Evolutionary conservation across 2,113 vertebrate genomes (phyloP), one percentile per base, ranked within the genome.

Genomic region (Numida meleagris): DNA sequence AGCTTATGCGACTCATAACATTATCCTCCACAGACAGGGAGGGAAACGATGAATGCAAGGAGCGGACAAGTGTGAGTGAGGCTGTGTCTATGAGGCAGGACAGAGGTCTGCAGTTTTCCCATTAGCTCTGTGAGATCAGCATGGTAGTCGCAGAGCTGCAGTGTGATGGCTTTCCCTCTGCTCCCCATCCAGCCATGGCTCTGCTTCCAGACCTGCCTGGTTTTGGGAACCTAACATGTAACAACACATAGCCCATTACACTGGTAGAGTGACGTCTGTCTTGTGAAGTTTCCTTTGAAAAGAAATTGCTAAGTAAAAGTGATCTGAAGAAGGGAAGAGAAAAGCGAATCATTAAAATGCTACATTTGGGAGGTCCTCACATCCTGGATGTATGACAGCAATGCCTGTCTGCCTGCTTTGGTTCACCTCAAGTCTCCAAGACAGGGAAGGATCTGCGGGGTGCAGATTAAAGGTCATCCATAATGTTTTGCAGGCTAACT

Each of bases 101-200:
- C 63, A 85, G 79, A 34, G 43, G 20, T 16, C 53, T 50, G 4
- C 3, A 5, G 8, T 63, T 73, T 85, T 61, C 40, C 51, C 55
- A 0, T 46, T 9, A 82, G 25, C 40, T 25, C 25, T 57, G 53
- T 65, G n/a, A 67, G 45, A 78, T 63, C 4, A 84, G 14, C 45
- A 31, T 0, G 4, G 27, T 31, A 4, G 24, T 20, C 63, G 45
- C 16, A 55, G 53, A 31, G 14, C 53, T 3, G 1, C n/a, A 36
- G 18, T 18, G 74, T 55, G 36, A n/a, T 12, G 81, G 13, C 8
- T 81, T 84, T 91, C 78, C 21, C 15, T 91, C 31, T 51, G 62
- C 38, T 84, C 23, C 21, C 16, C 40, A 48, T 61, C 65, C 46
- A 82, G 53, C 5, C 23, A 6, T 48, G 38, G 24, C 34, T 86